These are phyloP conservation scores for Enteromius fasciolatus DNA, from an alignment of 2,797 vertebrate genomes.

Conservation along the genomic window DNA sequence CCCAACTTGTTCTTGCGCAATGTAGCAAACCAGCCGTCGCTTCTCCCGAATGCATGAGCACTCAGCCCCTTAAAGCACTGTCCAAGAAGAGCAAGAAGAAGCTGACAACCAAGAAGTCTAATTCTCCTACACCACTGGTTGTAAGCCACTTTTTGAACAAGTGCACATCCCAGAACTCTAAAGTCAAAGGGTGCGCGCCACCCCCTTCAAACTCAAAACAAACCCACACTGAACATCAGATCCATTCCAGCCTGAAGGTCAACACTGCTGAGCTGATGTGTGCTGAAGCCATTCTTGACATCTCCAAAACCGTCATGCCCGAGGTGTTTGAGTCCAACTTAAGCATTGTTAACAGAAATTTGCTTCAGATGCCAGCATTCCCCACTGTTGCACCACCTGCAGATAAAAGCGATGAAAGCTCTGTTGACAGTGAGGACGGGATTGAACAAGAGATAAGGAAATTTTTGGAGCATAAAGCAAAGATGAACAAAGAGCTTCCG, in stretches of 20 bases:
- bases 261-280: conserved; percentile 94
- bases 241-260: conserved; percentile 70
- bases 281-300: conserved; percentile 95
- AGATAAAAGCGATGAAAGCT: conserved; percentile 82
- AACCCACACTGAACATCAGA: conserved; percentile 58
- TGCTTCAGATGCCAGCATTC: conserved; percentile 52
- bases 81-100: conserved; percentile 71
- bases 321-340: conserved; percentile 69
- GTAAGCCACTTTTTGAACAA: conserved; percentile 58
- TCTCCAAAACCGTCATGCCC: conserved; percentile 94
- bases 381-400: conserved; percentile 52
- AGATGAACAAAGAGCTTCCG: conserved; percentile 75
- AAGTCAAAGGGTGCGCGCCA: conserved; percentile 67
- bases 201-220: conserved; percentile 65
- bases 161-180: conserved; percentile 54
- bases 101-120: conserved; percentile 78
- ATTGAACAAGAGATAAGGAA: conserved; percentile 94
- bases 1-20: conserved; percentile 59
- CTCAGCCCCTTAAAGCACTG: conserved; percentile 68
- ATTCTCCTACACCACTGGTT: conserved; percentile 36
- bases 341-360: conserved; percentile 53
- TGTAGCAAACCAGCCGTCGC: conserved; percentile 54
- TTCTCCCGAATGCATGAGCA: conserved; percentile 61
- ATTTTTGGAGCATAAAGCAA: conserved; percentile 92
- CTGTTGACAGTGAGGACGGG: conserved; percentile 92